These are phyloP conservation scores for Erebia palarica DNA, from an alignment of 2,888 invertebrate species.

Conservation along the genomic window DNA sequence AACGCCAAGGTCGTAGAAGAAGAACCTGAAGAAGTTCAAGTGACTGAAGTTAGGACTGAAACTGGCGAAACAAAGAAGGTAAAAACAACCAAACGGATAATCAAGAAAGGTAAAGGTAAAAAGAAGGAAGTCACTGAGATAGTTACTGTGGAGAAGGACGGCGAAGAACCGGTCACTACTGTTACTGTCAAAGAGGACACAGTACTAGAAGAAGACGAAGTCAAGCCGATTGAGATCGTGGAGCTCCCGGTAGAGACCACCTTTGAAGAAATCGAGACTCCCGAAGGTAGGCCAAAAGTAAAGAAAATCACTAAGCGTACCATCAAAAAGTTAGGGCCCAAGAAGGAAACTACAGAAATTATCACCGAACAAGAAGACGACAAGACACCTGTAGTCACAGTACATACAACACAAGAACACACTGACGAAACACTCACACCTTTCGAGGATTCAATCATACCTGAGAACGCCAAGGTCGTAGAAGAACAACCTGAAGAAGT, in stretches of 20 bases:
- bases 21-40: not conserved
- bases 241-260: no score
- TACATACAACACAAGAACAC: not conserved
- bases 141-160: no score
- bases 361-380: slow-evolving; percentile 2
- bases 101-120: no score
- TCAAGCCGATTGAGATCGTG: no score
- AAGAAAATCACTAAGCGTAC: not conserved
- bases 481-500: not conserved
- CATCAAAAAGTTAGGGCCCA: not conserved
- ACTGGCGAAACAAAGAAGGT: no score
- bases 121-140: no score
- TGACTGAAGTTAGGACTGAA: no score
- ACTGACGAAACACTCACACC: not conserved
- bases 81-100: no score
- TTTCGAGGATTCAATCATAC: not conserved
- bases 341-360: not conserved
- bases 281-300: not conserved
- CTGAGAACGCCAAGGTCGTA: not conserved
- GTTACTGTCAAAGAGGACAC: no score
- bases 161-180: no score
- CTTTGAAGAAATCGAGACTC: not conserved
- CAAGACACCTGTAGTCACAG: not conserved
- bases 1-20: not conserved
- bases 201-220: no score